Conservation (phyloP, 2,113 vertebrate genomes). For the Steatornis caripensis region DNA sequence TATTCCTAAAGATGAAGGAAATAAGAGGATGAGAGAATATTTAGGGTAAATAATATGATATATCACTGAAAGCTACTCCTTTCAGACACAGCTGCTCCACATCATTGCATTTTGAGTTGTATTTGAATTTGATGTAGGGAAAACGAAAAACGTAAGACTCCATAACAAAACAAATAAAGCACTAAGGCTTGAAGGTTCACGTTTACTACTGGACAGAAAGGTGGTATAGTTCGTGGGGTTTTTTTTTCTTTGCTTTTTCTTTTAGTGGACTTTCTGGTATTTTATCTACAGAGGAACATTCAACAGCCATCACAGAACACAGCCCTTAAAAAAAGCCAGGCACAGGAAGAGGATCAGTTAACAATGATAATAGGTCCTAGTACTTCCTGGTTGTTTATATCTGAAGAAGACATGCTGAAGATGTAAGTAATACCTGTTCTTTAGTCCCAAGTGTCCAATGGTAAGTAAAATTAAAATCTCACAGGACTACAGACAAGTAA, state of each 20-base stretch:
- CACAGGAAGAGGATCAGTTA: background rate
- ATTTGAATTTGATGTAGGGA: background rate
- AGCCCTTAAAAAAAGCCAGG: background rate
- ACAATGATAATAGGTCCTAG: background rate
- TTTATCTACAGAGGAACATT: background rate
- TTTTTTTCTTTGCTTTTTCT: background rate
- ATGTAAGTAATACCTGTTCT: background rate
- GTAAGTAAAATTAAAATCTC: background rate
- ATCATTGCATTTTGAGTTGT: background rate
- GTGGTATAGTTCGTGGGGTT: fast-evolving
- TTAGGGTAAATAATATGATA: background rate
- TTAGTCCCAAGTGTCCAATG: no score
- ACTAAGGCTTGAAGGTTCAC: background rate
- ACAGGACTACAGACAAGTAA: background rate
- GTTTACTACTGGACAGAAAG: background rate
- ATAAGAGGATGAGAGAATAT: background rate
- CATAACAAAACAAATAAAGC: background rate
- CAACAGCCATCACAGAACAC: background rate
- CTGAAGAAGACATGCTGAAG: background rate
- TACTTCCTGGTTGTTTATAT: background rate
- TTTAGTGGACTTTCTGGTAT: background rate
- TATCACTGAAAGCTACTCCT: background rate
- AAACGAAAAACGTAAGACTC: background rate
- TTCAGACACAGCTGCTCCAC: background rate
- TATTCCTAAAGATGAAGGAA: constrained; percentile 41